phyloP scores from a whole-genome alignment of 2,113 vertebrate genomes.

The Coracopsis vasa region DNA sequence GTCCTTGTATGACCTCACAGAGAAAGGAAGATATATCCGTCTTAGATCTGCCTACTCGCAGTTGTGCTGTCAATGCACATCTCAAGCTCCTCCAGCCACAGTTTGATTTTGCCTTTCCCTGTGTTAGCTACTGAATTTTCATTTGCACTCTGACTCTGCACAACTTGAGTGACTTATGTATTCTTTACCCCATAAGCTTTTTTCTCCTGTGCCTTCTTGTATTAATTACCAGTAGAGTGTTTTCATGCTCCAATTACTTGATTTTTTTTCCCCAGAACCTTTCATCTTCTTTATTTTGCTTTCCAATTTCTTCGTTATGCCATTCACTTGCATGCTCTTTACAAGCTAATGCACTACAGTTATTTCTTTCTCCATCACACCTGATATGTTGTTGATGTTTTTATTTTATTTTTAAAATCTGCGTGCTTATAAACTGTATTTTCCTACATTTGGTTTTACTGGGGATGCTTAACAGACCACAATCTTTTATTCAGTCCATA shows the following conservation, averaged over 20 bases:
- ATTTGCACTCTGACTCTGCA: constrained; percentile 4
- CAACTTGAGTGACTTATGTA: constrained; percentile 16
- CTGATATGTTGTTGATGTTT: not conserved
- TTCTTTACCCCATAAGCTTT: not conserved
- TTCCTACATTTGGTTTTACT: not conserved
- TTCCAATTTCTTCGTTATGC: not conserved
- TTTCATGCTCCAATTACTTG: constrained; percentile 18
- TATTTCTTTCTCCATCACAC: not conserved
- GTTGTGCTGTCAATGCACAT: constrained; percentile 52
- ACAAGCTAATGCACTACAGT: not conserved
- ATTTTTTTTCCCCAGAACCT: not conserved
- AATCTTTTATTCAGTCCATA: not conserved
- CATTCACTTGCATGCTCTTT: not conserved
- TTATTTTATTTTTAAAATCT: not conserved
- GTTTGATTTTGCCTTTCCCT: constrained; percentile 31
- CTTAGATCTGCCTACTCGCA: constrained; percentile 18
- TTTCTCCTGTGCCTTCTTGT: not conserved
- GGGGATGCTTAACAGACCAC: not conserved
- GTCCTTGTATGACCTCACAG: constrained; percentile 39
- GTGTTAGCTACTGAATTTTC: constrained; percentile 34
- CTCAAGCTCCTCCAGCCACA: not conserved
- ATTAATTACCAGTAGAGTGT: constrained; percentile 35
- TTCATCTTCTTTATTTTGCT: not conserved
- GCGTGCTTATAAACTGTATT: not conserved
- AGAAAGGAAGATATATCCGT: not conserved